These are phyloP conservation scores for Priocnemis perturbator DNA, from an alignment of 2,888 invertebrate species.

Conservation along the genomic window DNA sequence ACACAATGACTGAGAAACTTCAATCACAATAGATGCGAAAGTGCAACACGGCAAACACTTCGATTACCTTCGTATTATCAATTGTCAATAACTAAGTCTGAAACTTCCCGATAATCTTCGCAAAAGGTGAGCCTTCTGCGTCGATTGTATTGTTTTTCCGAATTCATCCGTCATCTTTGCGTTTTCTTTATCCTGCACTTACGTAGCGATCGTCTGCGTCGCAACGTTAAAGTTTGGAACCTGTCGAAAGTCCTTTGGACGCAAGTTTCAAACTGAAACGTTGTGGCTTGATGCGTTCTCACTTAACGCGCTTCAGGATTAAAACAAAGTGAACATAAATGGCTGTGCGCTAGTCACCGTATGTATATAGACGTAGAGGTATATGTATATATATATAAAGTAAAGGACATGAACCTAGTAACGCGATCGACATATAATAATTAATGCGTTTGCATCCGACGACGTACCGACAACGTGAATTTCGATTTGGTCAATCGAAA, in stretches of 20 bases:
- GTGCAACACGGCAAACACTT: constrained; percentile 48
- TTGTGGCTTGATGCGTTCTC: constrained; percentile 18
- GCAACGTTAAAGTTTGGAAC: no score
- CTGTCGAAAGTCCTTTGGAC: no score
- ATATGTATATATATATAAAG: not conserved
- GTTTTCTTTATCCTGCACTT: no score
- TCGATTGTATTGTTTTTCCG: not conserved
- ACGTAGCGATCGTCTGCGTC: no score
- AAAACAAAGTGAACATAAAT: constrained; percentile 11
- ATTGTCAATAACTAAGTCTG: constrained; percentile 36
- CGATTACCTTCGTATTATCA: constrained; percentile 42
- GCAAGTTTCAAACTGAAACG: no score
- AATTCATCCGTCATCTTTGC: no score
- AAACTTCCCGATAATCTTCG: not conserved
- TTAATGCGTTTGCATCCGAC: constrained; percentile 4
- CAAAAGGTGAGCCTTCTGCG: not conserved
- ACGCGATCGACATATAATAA: constrained; percentile 19
- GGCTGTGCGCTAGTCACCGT: constrained; percentile 6
- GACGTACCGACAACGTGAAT: no score
- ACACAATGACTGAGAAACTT: constrained; percentile 68
- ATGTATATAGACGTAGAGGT: no score
- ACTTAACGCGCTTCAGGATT: constrained; percentile 9
- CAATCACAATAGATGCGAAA: constrained; percentile 64
- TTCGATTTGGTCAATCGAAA: not conserved
- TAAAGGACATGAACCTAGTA: not conserved